These are phyloP conservation scores for Hippocampus abdominalis DNA, from an alignment of 2,113 vertebrate genomes.

Conservation along the genomic window DNA sequence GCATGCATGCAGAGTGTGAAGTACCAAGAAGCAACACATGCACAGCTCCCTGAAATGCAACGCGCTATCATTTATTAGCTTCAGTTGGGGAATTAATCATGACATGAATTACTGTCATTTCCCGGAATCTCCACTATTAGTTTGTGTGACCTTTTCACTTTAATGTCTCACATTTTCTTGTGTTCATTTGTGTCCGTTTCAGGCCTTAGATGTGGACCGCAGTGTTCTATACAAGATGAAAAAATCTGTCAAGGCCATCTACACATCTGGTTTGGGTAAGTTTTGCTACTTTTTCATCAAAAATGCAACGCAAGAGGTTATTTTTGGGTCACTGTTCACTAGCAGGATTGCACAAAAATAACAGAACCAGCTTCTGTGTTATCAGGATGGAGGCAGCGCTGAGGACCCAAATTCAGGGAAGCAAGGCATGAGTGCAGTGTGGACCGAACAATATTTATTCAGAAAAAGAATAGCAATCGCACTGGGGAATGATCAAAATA, in stretches of 20 bases:
- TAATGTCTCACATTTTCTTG: conserved; percentile 1
- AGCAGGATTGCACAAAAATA: background rate
- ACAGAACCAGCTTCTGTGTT: background rate
- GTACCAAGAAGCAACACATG: background rate
- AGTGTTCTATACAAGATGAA: conserved; percentile 99
- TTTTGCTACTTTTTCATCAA: conserved; percentile 22
- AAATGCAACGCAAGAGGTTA: background rate
- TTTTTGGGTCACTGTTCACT: background rate
- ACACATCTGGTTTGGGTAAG: conserved; percentile 94
- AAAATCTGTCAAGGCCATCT: conserved; percentile 98
- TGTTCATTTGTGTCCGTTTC: conserved; percentile 24
- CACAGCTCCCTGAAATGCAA: background rate
- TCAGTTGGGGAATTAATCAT: background rate
- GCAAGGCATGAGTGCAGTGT: too few relatives aligned
- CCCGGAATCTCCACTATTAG: background rate
- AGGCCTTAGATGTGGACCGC: conserved; percentile 96
- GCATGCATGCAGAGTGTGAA: conserved; percentile 11
- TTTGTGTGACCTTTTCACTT: background rate
- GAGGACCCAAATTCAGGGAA: too few relatives aligned
- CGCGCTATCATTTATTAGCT: background rate
- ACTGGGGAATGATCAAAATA: too few relatives aligned
- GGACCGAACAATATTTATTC: too few relatives aligned
- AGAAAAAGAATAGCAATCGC: too few relatives aligned
- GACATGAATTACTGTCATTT: background rate
- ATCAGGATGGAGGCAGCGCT: too few relatives aligned